A percentile compares a stretch with the other conserved stretches of the same genome.
These are phyloP conservation scores for Sigmodon hispidus DNA, from an alignment of 2,113 vertebrate species.

Conservation along the genomic window DNA sequence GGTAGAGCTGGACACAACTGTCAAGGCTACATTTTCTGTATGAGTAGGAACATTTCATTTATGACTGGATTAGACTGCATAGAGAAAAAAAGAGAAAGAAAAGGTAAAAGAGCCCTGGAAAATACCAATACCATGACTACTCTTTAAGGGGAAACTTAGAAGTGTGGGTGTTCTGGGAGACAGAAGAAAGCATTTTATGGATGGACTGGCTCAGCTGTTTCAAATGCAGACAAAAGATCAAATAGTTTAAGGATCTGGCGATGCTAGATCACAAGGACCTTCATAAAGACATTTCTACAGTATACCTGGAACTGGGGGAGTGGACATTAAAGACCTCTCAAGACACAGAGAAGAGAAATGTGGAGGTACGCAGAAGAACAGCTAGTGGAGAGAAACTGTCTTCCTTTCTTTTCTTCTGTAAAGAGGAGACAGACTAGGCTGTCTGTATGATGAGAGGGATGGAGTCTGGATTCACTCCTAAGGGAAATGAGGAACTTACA, in stretches of 20 bases:
- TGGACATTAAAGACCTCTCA: neutral
- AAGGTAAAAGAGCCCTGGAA: neutral
- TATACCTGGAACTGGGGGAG: neutral
- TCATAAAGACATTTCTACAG: neutral
- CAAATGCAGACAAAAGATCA: neutral
- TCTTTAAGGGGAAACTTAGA: slow-evolving; percentile 7
- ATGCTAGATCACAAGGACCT: neutral
- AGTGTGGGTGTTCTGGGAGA: neutral
- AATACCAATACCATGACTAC: neutral
- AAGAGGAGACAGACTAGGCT: neutral
- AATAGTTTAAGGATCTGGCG: neutral
- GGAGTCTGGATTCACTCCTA: slow-evolving; percentile 28
- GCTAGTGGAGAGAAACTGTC: neutral
- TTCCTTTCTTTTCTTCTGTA: neutral
- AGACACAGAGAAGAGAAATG: neutral
- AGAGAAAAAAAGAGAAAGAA: slow-evolving; percentile 37
- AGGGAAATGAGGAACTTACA: slow-evolving; percentile 1
- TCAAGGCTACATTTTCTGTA: neutral
- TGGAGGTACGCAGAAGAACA: neutral
- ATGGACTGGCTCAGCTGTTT: neutral
- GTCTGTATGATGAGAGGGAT: neutral
- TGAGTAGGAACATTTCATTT: neutral
- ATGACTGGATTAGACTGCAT: neutral
- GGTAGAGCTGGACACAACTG: neutral
- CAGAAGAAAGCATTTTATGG: neutral